These are phyloP conservation scores for Limnodromus scolopaceus DNA, from an alignment of 2,797 vertebrate species.

Conservation along the genomic window DNA sequence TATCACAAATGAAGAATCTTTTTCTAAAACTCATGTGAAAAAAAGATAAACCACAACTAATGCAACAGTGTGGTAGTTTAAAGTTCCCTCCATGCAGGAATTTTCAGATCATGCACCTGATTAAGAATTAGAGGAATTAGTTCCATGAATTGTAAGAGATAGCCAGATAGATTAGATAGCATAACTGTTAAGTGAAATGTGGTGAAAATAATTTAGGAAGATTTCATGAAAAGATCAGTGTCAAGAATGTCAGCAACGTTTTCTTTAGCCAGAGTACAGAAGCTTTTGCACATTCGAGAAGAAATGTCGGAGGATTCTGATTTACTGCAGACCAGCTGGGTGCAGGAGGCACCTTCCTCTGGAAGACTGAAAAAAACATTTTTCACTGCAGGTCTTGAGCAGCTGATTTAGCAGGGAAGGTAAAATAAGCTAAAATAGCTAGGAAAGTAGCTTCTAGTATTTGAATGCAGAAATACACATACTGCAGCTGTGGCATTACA, in stretches of 20 bases:
- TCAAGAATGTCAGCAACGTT: neutral
- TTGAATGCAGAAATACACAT: conserved; percentile 34
- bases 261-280: neutral
- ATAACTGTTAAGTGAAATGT: neutral
- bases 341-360: neutral
- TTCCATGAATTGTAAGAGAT: neutral
- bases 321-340: conserved; percentile 18
- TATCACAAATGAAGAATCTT: neutral
- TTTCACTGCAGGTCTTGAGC: conserved; percentile 13
- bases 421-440: conserved; percentile 45
- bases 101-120: neutral
- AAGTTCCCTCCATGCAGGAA: neutral
- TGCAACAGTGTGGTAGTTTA: neutral
- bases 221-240: neutral
- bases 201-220: neutral
- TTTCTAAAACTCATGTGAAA: neutral
- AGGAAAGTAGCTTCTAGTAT: conserved; percentile 30
- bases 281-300: neutral
- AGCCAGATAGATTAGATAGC: neutral
- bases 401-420: conserved; percentile 30
- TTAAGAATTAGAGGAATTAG: neutral
- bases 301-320: neutral
- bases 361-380: neutral
- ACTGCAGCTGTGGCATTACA: conserved; percentile 65
- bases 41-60: neutral